phyloP scores from a whole-genome alignment of 2,797 vertebrate genomes.

The Rhabdophis nuchalis region DNA sequence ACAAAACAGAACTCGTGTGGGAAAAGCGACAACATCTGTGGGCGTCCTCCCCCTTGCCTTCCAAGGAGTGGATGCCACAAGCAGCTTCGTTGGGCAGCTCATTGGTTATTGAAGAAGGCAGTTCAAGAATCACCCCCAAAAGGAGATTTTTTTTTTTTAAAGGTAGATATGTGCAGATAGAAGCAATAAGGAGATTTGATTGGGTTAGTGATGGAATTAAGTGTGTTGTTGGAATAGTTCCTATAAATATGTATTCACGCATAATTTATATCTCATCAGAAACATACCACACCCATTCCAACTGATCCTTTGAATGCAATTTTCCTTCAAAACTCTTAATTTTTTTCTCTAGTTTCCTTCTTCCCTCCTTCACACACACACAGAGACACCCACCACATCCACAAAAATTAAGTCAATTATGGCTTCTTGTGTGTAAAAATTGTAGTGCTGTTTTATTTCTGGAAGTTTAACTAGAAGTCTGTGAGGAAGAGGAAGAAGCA shows the following conservation, averaged over 20 bases:
- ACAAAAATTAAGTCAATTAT: not conserved
- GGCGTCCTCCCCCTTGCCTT: not conserved
- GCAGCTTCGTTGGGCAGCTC: not conserved
- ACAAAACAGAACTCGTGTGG: not conserved
- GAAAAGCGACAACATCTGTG: not conserved
- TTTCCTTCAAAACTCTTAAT: not conserved
- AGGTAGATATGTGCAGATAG: not conserved
- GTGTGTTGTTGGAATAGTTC: not conserved
- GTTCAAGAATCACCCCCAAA: not conserved
- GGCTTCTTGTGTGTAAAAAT: not conserved
- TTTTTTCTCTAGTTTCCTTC: not conserved
- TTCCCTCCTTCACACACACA: not conserved
- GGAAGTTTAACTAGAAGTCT: not conserved
- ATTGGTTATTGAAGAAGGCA: not conserved
- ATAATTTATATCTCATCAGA: not conserved
- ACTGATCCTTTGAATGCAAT: not conserved
- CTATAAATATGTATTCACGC: not conserved
- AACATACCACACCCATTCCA: not conserved
- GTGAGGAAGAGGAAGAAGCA: not conserved
- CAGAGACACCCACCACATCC: not conserved
- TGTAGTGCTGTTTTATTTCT: not conserved
- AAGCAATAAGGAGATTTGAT: not conserved
- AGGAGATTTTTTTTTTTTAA: not conserved
- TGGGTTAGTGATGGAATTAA: not conserved
- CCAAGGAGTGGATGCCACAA: not conserved